Conservation (phyloP, 1,140 invertebrate genomes). For the Pectinophora gossypiella region DNA sequence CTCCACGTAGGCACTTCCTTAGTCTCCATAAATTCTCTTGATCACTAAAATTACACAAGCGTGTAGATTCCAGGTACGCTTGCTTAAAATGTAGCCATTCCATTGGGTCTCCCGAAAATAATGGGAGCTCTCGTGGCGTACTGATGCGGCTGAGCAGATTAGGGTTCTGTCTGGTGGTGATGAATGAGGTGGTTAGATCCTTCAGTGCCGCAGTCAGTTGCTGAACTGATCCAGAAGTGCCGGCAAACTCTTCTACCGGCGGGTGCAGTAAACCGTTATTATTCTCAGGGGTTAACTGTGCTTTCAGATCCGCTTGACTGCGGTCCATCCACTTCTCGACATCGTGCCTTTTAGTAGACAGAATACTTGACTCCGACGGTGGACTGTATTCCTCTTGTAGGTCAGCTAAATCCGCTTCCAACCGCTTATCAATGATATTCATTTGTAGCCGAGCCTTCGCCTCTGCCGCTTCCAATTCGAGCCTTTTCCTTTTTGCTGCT, state of each 20-base stretch:
- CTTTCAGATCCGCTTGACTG: neutral
- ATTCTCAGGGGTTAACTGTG: neutral
- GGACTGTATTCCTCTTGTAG: constrained; percentile 7
- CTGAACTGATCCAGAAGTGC: neutral
- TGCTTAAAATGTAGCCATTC: too few relatives aligned
- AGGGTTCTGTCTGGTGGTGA: neutral
- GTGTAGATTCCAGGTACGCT: constrained; percentile 3
- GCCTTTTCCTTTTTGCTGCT: too few relatives aligned
- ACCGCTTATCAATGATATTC: too few relatives aligned
- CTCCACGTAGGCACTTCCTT: constrained; percentile 3
- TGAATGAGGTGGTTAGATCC: neutral
- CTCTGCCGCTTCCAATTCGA: too few relatives aligned
- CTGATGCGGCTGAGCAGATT: constrained; percentile 7
- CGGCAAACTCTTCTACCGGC: neutral
- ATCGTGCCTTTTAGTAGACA: neutral
- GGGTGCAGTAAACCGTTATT: too few relatives aligned
- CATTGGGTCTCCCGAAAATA: constrained; percentile 2
- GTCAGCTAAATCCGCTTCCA: too few relatives aligned
- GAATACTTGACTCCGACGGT: neutral
- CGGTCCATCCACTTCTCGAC: neutral
- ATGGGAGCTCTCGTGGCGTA: constrained; percentile 4
- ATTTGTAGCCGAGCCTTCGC: too few relatives aligned
- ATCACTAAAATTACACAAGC: neutral
- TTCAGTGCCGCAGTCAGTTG: neutral
- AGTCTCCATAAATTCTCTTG: constrained; percentile 8